Conservation (phyloP, 2,113 vertebrate genomes). For the Prionailurus viverrinus region DNA sequence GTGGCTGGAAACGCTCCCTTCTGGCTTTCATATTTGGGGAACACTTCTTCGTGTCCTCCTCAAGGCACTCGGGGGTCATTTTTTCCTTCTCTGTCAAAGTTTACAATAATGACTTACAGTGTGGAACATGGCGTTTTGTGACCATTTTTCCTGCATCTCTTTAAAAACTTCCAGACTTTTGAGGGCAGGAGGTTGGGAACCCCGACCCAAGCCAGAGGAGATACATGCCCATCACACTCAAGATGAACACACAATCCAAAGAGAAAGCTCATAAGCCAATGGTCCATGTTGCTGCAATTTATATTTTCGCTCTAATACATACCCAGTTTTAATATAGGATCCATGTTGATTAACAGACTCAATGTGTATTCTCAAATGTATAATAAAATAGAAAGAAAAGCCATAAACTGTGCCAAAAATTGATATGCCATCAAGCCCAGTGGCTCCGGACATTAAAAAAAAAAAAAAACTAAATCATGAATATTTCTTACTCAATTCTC, state of each 20-base stretch:
- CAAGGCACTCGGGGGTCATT: neutral
- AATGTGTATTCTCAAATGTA: neutral
- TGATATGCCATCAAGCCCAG: neutral
- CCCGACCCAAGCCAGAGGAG: fast-evolving
- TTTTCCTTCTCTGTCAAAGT: neutral
- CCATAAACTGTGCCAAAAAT: neutral
- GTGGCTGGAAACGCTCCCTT: neutral
- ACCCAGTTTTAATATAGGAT: neutral
- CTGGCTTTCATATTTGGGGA: neutral
- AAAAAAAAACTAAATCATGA: too few relatives aligned
- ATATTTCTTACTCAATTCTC: neutral
- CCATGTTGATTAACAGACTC: neutral
- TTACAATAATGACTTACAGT: neutral
- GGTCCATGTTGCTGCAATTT: too few relatives aligned
- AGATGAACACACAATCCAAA: neutral
- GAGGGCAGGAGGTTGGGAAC: too few relatives aligned
- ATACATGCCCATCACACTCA: neutral
- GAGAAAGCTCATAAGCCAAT: neutral
- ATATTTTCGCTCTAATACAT: neutral
- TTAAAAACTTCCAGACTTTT: neutral
- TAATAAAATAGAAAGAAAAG: neutral
- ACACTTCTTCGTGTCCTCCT: neutral
- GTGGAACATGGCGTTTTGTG: neutral
- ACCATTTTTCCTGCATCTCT: too few relatives aligned
- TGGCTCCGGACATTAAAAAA: neutral